Base-by-base conservation (phyloP, 92 coral and sea anemone species). In the Heliopora coerulea region DNA sequence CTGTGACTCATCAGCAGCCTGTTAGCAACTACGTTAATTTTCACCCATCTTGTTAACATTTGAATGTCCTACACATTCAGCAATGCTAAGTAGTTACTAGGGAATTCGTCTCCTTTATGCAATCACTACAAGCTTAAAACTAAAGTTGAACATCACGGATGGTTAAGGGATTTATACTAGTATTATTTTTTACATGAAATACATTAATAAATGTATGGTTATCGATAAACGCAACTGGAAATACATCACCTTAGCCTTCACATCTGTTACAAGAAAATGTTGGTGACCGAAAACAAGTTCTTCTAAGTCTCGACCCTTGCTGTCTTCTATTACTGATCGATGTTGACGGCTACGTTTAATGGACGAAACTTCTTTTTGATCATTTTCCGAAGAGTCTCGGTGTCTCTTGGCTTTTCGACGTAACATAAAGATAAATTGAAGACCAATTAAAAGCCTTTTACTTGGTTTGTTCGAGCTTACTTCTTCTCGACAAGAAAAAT, bases 231-330 rank as follows among this genome's bases (percentile, higher is more conserved):
- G n/a, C 39, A 37, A 11, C 11, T 37, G 42, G 2, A 46, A 63
- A 28, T 75, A 57, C 30, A 18, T 30, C 23, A 35, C 34, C 82
- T 68, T 75, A 23, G 49, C 18, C 49, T 3, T 15, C 13, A 54
- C 17, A 31, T 80, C 78, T 9, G 52, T 78, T 30, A 82, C 83
- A 27, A 66, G 75, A 44, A 64, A 52, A 17, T 67, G 77, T 63
- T 89, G 90, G 24, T 82, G 82, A 11, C 96, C 95, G 63, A 93
- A 95, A 56, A 95, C 90, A 37, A 95, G 82, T 64, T 73, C 84
- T 50, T 95, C 99, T 8, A 95, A 62, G 12, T 78, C 80, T 32
- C 74, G 86, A 54, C 72, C 3, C 14, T 6, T 31, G 3, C 61
- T 56, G 6, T 56, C 61, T 7, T 56, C 61, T 56, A 29, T 23